Conservation (phyloP, 2,797 vertebrate genomes). For the Melanotaenia boesemani region DNA sequence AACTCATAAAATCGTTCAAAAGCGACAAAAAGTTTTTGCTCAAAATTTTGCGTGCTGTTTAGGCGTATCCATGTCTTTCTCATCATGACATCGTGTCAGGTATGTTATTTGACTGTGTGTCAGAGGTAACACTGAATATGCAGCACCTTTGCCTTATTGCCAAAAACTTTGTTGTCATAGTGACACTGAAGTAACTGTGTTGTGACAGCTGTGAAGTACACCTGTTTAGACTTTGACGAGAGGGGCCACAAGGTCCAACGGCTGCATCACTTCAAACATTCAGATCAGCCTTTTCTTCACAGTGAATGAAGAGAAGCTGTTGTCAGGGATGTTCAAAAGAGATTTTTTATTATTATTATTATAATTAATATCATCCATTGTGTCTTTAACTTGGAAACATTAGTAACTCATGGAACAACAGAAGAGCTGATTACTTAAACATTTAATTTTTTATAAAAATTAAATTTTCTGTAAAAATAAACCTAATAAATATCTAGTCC, state of each 20-base stretch:
- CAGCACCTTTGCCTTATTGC: constrained; percentile 13
- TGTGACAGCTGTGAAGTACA: constrained; percentile 60
- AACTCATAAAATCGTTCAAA: neutral
- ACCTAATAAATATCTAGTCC: neutral
- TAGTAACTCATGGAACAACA: neutral
- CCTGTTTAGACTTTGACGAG: constrained; percentile 53
- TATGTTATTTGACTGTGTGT: neutral
- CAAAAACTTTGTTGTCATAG: constrained; percentile 36
- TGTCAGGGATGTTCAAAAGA: neutral
- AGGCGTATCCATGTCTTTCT: constrained; percentile 9
- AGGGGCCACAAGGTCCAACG: constrained; percentile 18
- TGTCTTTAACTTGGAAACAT: neutral
- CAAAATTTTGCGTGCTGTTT: neutral
- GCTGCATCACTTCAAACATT: constrained; percentile 9
- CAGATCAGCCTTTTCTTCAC: constrained; percentile 19
- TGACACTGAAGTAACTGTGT: constrained; percentile 13
- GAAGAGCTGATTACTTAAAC: neutral
- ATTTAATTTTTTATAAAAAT: neutral
- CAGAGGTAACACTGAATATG: constrained; percentile 14
- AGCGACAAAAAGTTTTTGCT: neutral
- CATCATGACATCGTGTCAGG: neutral
- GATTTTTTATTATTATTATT: too few species aligned
- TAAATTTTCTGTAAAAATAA: neutral
- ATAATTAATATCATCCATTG: neutral
- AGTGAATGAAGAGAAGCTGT: neutral